Evolutionary conservation across 53 echinoderm and acorn worm genomes (phyloP).

Genomic region (Hippasteria phrygiana): DNA sequence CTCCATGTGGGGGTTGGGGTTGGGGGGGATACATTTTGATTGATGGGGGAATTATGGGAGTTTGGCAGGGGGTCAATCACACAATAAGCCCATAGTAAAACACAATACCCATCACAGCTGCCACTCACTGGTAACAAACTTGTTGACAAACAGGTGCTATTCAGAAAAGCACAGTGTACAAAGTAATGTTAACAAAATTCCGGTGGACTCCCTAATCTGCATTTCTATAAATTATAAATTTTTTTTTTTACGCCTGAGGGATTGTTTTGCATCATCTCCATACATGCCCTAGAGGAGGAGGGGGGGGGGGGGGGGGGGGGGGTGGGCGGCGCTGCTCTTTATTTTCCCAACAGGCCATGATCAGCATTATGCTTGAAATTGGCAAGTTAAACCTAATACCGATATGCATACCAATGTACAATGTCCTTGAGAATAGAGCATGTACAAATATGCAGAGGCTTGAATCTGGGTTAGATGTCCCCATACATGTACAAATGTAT

Average conservation of each 20-base stretch:
- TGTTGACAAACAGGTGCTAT: slow-evolving; percentile 19
- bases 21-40: neutral
- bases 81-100: neutral
- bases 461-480: too few species aligned
- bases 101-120: neutral
- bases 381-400: neutral
- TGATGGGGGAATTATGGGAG: neutral
- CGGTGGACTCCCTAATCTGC: too few species aligned
- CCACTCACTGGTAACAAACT: neutral
- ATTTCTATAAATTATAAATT: too few species aligned
- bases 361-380: neutral
- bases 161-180: too few species aligned
- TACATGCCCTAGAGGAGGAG: too few species aligned
- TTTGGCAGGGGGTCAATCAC: neutral
- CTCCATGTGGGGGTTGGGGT: neutral
- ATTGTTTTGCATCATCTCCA: too few species aligned
- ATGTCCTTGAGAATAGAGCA: neutral
- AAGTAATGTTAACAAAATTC: too few species aligned
- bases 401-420: neutral
- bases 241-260: too few species aligned
- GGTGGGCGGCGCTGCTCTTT: neutral
- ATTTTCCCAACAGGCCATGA: neutral
- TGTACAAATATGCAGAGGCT: too few species aligned
- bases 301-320: too few species aligned
- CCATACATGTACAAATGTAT: too few species aligned